phyloP scores from a whole-genome alignment of 2,113 vertebrate species.

The Charadrius vociferus region DNA sequence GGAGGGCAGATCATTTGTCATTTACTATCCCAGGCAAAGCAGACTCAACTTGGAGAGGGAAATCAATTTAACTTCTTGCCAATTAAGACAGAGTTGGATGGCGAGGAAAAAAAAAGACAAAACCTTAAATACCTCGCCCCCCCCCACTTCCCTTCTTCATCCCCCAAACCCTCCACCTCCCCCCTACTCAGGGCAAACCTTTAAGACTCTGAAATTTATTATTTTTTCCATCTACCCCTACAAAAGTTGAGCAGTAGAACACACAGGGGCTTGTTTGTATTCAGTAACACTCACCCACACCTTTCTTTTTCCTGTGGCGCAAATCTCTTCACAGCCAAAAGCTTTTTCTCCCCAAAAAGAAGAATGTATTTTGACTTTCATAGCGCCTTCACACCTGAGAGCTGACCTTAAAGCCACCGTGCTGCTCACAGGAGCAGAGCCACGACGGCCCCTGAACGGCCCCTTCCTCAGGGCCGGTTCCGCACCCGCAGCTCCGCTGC shows the following conservation, averaged over 20 bases:
- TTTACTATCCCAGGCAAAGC: background rate
- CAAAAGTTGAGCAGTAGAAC: background rate
- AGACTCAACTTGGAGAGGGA: fast-evolving
- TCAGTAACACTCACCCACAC: background rate
- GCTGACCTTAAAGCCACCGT: fast-evolving
- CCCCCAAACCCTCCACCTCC: background rate
- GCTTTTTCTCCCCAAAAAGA: fast-evolving
- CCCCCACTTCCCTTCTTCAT: fast-evolving
- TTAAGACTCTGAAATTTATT: background rate
- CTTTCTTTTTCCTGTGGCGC: background rate
- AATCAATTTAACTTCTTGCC: background rate
- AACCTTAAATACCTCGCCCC: fast-evolving
- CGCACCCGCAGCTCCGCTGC: background rate
- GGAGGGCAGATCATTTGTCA: fast-evolving
- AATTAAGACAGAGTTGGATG: background rate
- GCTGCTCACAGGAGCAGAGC: fast-evolving
- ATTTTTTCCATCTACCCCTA: background rate
- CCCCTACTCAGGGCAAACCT: background rate
- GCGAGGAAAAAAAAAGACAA: background rate
- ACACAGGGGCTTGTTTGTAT: fast-evolving
- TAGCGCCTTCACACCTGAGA: fast-evolving
- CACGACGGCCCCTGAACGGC: fast-evolving
- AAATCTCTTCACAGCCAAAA: background rate
- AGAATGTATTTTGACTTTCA: too few relatives aligned
- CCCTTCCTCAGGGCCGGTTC: fast-evolving